Base-by-base conservation (phyloP, 2,888 invertebrate genomes). In the Iselma pallidipennis region DNA sequence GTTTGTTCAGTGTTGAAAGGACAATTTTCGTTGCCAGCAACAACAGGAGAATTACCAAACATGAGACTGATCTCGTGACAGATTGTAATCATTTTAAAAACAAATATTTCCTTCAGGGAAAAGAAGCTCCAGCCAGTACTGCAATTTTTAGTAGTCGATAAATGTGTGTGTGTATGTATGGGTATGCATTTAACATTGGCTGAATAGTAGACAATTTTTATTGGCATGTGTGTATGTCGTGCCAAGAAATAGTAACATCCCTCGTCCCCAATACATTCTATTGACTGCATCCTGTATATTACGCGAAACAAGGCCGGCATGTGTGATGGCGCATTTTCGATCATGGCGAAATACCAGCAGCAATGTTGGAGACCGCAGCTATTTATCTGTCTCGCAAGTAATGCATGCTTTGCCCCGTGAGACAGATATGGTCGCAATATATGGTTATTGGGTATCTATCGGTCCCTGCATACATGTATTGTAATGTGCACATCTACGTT, bases 371-470 rank as follows among this genome's bases (percentile, higher is more conserved):
- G 61, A 57, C 69, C 71, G 69, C 71, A 75, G 71, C 76, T 76
- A 78, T 78, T 77, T 77, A 77, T 78, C 76, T 76, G 77, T 73
- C 76, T 76, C 68, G 74, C 63, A 72, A 73, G 75, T 76, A 77
- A 77, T 77, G 74, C 75, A 77, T 70, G 73, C 70, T 57, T 62
- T 68, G 71, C 73, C 78, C 77, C 78, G 56, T 63, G 77, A 76
- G 79, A 77, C 78, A 78, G 76, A 79, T 79, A 78, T 74, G 74
- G 73, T 66, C 75, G 73, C 76, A 74, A 79, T 79, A 77, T 79
- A 79, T 78, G 79, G 78, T 79, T 79, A 79, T 79, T 78, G 78
- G 76, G 74, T 78, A 77, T 76, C 74, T 77, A 78, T 79, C 77
- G 78, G 71, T 72, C 74, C 75, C 69, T 67, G 65, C 74, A 73